Base-by-base conservation (phyloP, 1,140 invertebrate genomes). In the Listronotus bonariensis region DNA sequence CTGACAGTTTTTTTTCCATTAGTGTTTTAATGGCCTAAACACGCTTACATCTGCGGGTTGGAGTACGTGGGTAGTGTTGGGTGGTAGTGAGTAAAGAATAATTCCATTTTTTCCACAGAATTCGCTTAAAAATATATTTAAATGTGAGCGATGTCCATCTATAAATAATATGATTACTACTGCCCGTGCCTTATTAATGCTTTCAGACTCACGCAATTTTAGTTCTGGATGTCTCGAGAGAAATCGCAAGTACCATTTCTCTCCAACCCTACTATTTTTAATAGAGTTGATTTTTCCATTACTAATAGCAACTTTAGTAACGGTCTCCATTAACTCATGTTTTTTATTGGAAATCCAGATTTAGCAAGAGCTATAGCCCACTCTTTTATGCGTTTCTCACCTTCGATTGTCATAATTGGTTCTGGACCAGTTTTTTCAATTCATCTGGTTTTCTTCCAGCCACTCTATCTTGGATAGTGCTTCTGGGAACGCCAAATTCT, bases 161-260 rank as follows among this genome's bases (percentile, higher is more conserved):
- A n/a, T n/a, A n/a, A n/a, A 62, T 42, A 41, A 10, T 59, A 59
- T 32, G 14, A 52, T 55, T 11, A 64, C 42, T 15, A 20, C 12
- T n/a, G 62, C 62, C 42, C 62, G 18, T 9, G 53, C 45, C 41
- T 65, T 65, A 40, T 65, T 58, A 41, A 65, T 49, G 17, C 32
- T 15, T 46, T 65, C 53, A 1, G 53, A 53, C n/a, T 57, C 31
- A 31, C 38, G 14, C n/a, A 65, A 11, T 11, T 38, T 38, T 6
- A 65, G 38, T 43, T 58, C 38, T 26, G 40, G 40, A 41, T 58
- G 20, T 26, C 53, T 45, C 11, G 5, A 34, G 12, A 65, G 42
- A 58, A 65, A 57, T 6, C 51, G 49, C 31, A 8, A 8, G 51
- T 38, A 65, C 62, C 54, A 65, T 41, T 26, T 40, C 20, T 56